Conservation (phyloP, 2,113 vertebrate genomes). For the Regulus satrapa region DNA sequence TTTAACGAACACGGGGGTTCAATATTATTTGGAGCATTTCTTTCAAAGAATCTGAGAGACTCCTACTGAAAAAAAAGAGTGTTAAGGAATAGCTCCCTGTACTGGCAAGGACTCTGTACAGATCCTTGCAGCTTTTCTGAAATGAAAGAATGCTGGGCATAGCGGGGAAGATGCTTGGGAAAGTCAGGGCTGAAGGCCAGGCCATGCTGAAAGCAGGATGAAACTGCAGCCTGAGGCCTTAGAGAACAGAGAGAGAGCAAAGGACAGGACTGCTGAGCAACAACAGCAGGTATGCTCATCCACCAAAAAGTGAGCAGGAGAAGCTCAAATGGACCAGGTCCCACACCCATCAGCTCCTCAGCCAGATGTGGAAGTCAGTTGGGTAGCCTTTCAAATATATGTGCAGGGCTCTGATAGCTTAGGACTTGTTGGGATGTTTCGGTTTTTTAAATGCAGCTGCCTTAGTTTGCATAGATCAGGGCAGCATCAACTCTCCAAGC, state of each 20-base stretch:
- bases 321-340: neutral
- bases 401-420: neutral
- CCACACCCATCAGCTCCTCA: neutral
- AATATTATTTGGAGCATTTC: neutral
- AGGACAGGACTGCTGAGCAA: neutral
- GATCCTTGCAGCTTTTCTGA: neutral
- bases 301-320: neutral
- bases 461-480: neutral
- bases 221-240: neutral
- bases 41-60: neutral
- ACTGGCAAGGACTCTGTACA: neutral
- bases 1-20: neutral
- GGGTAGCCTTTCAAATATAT: neutral
- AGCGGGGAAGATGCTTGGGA: neutral
- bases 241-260: neutral
- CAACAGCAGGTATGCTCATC: neutral
- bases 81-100: neutral
- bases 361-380: accelerated
- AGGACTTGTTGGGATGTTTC: neutral
- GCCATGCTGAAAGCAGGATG: neutral
- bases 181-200: neutral
- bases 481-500: neutral
- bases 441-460: neutral
- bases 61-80: neutral
- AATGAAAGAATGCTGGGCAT: neutral